phyloP scores from a whole-genome alignment of 1,140 invertebrate genomes.

The Drosophila pandora region DNA sequence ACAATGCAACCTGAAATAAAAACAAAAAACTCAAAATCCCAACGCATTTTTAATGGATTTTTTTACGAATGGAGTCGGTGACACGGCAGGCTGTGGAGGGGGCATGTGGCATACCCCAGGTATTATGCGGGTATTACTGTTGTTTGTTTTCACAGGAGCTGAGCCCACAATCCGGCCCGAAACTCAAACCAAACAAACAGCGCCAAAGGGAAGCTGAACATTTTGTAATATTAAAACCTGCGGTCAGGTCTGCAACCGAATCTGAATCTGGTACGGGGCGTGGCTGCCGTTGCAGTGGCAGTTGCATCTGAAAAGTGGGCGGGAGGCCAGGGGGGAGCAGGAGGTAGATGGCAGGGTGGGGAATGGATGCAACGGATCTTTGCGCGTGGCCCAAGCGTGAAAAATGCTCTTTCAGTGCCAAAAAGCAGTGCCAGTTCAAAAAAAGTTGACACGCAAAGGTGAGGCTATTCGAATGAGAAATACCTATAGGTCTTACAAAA shows the following conservation, averaged over 20 bases:
- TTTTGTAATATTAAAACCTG: conserved; percentile 65
- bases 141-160: conserved; percentile 62
- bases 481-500: conserved; percentile 3
- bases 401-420: conserved; percentile 54
- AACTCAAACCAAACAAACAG: conserved; percentile 48
- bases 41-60: conserved; percentile 62
- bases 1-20: conserved; percentile 39
- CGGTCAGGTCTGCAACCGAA: conserved; percentile 41
- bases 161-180: conserved; percentile 31
- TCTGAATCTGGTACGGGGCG: conserved; percentile 16
- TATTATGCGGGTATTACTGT: conserved; percentile 61
- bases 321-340: not conserved
- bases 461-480: not conserved
- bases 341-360: not conserved
- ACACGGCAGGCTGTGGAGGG: not conserved
- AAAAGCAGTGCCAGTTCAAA: conserved; percentile 30
- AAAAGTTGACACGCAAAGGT: not conserved
- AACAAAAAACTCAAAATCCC: conserved; percentile 28
- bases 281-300: conserved; percentile 8
- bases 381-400: conserved; percentile 59
- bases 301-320: conserved; percentile 22
- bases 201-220: conserved; percentile 36
- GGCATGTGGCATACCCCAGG: conserved; percentile 16
- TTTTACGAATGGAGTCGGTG: conserved; percentile 27
- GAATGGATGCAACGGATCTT: conserved; percentile 39